Base-by-base conservation (phyloP, 1,140 invertebrate genomes). In the Panulirus ornatus region DNA sequence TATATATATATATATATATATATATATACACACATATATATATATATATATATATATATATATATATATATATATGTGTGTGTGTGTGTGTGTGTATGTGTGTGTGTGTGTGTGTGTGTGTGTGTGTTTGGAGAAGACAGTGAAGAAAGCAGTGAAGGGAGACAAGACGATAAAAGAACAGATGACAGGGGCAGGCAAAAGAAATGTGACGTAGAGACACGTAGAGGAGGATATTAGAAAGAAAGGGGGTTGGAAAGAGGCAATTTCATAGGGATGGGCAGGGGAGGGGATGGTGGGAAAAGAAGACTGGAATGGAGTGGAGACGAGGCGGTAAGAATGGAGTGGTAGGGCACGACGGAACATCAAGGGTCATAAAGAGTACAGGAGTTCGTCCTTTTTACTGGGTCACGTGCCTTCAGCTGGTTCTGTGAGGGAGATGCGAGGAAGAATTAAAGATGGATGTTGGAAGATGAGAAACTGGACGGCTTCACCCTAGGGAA, bases 1-100 rank as follows among this genome's bases (percentile, higher is more conserved):
- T 19, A 58, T 9, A 58, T 9, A 9, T 58, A 58, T 58, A 27
- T 63, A 63, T 63, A 63, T n/a, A 63, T 27, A 63, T 63, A n/a
- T 63, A 63, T 63, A 63, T 27, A 63, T 63, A 63, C 6, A 54
- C 22, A 76, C 22, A 76, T 40, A 76, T 40, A 40, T 11, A 40
- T 11, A 70, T 14, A 76, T 40, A 76, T 40, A 76, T 40, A 76
- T 40, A 76, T 40, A 76, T 40, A 76, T 40, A 76, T 40, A 76
- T 40, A 76, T 40, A 76, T 40, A 76, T 40, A 76, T 40, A 76
- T 40, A 40, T 40, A 76, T 40, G n/a, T 40, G n/a, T 16, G n/a
- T 11, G 40, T 22, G 34, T 22, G 34, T 22, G 34, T 22, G 34
- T 22, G 34, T 22, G 34, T 22, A 70, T 22, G 34, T 22, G 34